Evolutionary conservation across 1,140 invertebrate genomes (phyloP), one percentile per base, ranked within the genome.

Genomic region (Hyposmocoma kahamanoa): DNA sequence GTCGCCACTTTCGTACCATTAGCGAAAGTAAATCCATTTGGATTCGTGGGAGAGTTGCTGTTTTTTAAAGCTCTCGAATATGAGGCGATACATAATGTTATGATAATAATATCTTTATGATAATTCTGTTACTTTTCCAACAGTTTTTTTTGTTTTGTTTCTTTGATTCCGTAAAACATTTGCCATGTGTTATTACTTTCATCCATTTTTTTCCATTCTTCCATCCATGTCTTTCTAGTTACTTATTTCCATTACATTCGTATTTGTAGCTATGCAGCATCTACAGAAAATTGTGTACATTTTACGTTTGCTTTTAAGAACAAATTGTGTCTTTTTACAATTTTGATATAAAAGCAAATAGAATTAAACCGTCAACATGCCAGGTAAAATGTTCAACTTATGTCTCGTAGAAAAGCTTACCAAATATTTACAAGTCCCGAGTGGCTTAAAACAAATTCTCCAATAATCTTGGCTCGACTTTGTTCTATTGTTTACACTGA

Each of bases 381-480:
- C 79, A 81, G 73, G 77, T 81, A 72, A 73, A 72, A 67, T 60
- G 54, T 61, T 56, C 47, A 62, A 69, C n/a, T n/a, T n/a, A n/a
- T 51, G 62, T 61, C 63, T 62, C 5, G 38, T 58, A 68, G 60
- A 66, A 79, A 73, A 76, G 73, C 77, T 80, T 71, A 69, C 54
- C 72, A 83, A 85, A 85, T 82, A 85, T 85, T 85, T 79, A 80
- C 74, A 73, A 67, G 62, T 61, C 71, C 78, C 64, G 67, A 84
- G 77, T 83, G 72, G 69, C 77, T 84, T 80, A 82, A 83, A 83
- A 83, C 81, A 84, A 84, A 84, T 84, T 83, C 77, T 72, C 61
- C 68, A 67, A 76, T 80, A 80, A 79, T 78, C 75, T 74, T 67
- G 63, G 55, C 63, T 56, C 63, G 64, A 70, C 67, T 72, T 77